A percentile compares a stretch with the other conserved stretches of the same genome.
These are phyloP conservation scores for Aythya baeri DNA, from an alignment of 2,113 vertebrate species.

Conservation along the genomic window DNA sequence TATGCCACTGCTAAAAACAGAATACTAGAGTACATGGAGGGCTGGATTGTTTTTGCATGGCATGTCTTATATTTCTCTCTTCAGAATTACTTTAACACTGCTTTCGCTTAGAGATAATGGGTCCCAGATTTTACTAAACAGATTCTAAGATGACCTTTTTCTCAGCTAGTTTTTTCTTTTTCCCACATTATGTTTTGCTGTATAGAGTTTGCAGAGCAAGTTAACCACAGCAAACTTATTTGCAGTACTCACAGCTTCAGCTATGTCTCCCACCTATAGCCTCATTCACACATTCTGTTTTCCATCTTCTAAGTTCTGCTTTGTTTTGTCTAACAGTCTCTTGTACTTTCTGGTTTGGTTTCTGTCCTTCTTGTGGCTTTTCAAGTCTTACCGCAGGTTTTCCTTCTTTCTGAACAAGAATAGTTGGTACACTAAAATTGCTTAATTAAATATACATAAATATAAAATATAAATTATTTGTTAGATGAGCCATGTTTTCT, in stretches of 20 bases:
- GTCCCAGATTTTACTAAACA: neutral
- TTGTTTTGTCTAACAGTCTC: slow-evolving; percentile 26
- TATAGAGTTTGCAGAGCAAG: neutral
- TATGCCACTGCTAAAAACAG: slow-evolving; percentile 5
- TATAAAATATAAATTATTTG: neutral
- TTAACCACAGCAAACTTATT: neutral
- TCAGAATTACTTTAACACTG: neutral
- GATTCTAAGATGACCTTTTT: neutral
- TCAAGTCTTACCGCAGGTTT: neutral
- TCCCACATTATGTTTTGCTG: neutral
- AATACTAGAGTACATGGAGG: neutral
- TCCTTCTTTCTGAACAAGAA: neutral
- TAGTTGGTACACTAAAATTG: neutral
- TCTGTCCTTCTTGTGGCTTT: slow-evolving; percentile 12
- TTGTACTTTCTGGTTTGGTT: neutral
- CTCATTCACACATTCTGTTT: slow-evolving; percentile 31
- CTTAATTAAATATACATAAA: neutral
- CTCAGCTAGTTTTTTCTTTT: neutral
- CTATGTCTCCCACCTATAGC: neutral
- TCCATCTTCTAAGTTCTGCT: neutral
- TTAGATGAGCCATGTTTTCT: neutral
- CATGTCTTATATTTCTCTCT: neutral
- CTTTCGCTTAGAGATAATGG: neutral
- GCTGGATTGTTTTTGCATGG: neutral
- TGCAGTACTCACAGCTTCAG: neutral